Evolutionary conservation across 2,797 vertebrate genomes (phyloP), one percentile per base, ranked within the genome.

Genomic region (Picus viridis): DNA sequence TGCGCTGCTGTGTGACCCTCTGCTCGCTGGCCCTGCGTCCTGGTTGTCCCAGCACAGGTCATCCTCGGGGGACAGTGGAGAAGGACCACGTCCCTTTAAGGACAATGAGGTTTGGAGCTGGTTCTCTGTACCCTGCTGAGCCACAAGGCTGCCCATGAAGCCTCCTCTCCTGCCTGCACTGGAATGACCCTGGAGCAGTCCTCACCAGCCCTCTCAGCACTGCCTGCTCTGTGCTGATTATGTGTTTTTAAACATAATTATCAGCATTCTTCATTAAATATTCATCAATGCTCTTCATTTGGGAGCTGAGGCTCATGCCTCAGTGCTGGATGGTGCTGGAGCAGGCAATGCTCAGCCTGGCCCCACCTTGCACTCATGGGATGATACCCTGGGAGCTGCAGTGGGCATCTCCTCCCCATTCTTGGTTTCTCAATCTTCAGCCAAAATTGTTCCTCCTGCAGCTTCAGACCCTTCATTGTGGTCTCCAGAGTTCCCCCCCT

Each of bases 251-350:
- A 80, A 51, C 19, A 22, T 9, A 36, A 64, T 43, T 69, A 49
- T 65, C 41, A 39, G 54, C 54, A 41, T 41, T 54, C 36, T 36
- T 70, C 9, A 53, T 59, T 24, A 64, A 30, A 29, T 64, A 30
- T 30, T 64, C 39, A 64, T 43, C 27, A 49, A 47, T 53, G 30
- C 34, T 58, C 57, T 53, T 64, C 7, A 58, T 39, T 27, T 8
- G 12, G 63, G 34, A 16, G 24, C 15, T 0, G 4, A 34, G 26
- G 59, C 26, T 6, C 3, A 2, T 12, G 32, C 29, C 43, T 12
- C 22, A 0, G 5, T 64, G 63, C 43, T 0, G 0, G 32, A 27
- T 0, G 1, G 49, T 20, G 49, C 54, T 0, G 1, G 2, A 47
- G 54, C 2, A 4, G 49, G 17, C 0, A 1, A 47, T 6, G 36